Percentiles rank a stretch among this genome's conserved stretches.
Evolutionary conservation across 2,797 vertebrate genomes (phyloP).

Genomic region (Rhinophrynus dorsalis): DNA sequence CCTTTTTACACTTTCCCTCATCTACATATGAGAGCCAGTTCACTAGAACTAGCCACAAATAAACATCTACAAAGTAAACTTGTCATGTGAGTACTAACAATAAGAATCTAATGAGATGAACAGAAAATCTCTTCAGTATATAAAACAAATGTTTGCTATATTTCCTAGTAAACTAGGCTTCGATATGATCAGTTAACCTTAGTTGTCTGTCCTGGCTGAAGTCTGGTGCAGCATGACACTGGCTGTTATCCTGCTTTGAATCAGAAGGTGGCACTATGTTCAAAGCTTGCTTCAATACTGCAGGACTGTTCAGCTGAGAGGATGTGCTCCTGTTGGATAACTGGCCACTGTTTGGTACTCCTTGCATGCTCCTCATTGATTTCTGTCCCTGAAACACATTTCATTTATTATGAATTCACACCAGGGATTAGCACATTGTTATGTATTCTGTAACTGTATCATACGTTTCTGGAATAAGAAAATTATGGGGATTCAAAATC

Average conservation of each 20-base stretch:
- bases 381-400: conserved; percentile 58
- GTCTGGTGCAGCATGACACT: conserved; percentile 55
- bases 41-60: too few relatives aligned
- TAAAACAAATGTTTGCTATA: too few relatives aligned
- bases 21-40: too few relatives aligned
- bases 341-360: conserved; percentile 40
- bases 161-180: too few relatives aligned
- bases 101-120: too few relatives aligned
- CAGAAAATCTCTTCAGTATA: too few relatives aligned
- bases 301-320: conserved; percentile 44
- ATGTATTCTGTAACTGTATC: too few relatives aligned
- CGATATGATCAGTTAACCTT: conserved; percentile 64
- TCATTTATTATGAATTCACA: background rate
- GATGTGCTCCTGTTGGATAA: conserved; percentile 32
- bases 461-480: too few relatives aligned
- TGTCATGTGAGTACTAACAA: too few relatives aligned
- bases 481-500: too few relatives aligned
- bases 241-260: conserved; percentile 53
- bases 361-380: conserved; percentile 51
- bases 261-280: conserved; percentile 54
- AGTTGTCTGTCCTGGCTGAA: conserved; percentile 71
- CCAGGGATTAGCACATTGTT: background rate
- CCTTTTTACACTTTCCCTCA: too few relatives aligned
- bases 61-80: too few relatives aligned
- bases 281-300: conserved; percentile 47